Evolutionary conservation across 2,888 invertebrate genomes (phyloP).

Genomic region (Ashinkailepas kermadecensis): DNA sequence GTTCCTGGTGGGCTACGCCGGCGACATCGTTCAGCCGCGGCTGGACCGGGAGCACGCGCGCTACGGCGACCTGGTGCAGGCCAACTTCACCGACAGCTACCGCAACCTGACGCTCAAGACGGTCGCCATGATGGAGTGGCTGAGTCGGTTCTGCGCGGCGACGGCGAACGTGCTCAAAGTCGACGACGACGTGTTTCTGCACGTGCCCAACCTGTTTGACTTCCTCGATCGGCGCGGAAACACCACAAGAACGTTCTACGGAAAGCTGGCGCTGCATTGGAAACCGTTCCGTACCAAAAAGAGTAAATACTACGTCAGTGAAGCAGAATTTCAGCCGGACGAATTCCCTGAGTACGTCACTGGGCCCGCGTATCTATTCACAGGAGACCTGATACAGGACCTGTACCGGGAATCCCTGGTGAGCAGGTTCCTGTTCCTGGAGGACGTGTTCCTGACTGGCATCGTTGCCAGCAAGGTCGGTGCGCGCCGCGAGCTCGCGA

Average conservation of each 20-base stretch:
- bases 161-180: constrained; percentile 71
- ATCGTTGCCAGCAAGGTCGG: constrained; percentile 68
- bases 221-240: constrained; percentile 52
- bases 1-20: constrained; percentile 59
- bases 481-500: constrained; percentile 60
- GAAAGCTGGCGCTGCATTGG: constrained; percentile 72
- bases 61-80: constrained; percentile 68
- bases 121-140: constrained; percentile 73
- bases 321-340: constrained; percentile 61
- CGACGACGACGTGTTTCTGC: constrained; percentile 84
- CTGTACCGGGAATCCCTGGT: constrained; percentile 62
- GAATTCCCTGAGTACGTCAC: constrained; percentile 84
- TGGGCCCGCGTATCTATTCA: constrained; percentile 81
- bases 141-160: constrained; percentile 63
- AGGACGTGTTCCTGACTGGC: constrained; percentile 87
- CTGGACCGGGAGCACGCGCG: constrained; percentile 55
- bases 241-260: constrained; percentile 53
- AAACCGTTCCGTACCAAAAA: constrained; percentile 74
- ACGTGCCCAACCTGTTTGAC: constrained; percentile 61
- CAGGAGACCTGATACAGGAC: constrained; percentile 61
- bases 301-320: constrained; percentile 81
- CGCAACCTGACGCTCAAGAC: constrained; percentile 76
- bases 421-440: constrained; percentile 69
- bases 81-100: constrained; percentile 66
- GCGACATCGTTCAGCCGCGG: constrained; percentile 36